Conservation (phyloP, 1,140 invertebrate genomes). For the Cherax quadricarinatus region DNA sequence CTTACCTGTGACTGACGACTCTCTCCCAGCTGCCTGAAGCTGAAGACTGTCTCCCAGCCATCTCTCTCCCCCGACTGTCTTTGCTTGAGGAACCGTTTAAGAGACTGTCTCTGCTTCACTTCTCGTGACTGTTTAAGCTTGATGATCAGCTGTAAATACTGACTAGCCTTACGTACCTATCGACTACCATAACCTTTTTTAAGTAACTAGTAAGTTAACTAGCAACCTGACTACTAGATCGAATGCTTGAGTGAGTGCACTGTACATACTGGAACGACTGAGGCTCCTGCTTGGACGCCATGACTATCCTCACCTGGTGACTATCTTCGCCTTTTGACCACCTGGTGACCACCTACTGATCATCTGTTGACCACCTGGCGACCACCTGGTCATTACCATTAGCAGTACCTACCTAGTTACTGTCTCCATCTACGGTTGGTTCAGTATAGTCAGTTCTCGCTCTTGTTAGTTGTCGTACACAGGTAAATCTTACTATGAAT, state of each 20-base stretch:
- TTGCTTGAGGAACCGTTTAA: too few species aligned
- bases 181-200: too few species aligned
- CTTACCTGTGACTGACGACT: too few species aligned
- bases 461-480: neutral
- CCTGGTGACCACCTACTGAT: neutral
- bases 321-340: neutral
- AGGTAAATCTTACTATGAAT: too few species aligned
- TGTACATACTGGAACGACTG: neutral
- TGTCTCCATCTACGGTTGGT: neutral
- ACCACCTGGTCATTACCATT: neutral
- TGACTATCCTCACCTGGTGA: neutral
- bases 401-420: neutral
- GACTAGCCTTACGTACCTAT: too few species aligned
- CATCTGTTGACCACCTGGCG: neutral
- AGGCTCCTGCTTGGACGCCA: too few species aligned
- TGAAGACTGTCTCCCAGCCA: too few species aligned
- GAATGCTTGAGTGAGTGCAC: neutral
- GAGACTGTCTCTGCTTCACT: neutral
- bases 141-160: too few species aligned
- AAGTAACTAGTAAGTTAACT: too few species aligned
- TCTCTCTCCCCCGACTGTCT: too few species aligned
- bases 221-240: too few species aligned
- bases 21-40: too few species aligned
- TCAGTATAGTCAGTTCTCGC: slow-evolving; percentile 7
- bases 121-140: neutral